Evolutionary conservation across 2,888 invertebrate species (phyloP).

Genomic region (Phaedon cochleariae): DNA sequence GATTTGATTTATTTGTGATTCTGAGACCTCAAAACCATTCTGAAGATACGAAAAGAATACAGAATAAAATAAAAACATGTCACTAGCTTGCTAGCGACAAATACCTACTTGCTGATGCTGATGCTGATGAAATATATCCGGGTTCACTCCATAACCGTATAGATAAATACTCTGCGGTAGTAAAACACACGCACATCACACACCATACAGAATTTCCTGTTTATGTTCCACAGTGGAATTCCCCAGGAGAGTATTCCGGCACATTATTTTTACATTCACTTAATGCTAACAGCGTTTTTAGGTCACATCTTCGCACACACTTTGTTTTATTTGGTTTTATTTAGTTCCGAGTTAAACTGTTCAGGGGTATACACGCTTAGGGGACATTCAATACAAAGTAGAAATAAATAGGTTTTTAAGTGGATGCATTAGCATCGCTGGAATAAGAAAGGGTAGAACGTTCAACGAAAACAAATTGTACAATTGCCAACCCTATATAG

Average conservation of each 20-base stretch:
- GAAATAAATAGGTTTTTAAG: not conserved
- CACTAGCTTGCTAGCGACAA: no score
- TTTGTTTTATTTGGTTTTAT: not conserved
- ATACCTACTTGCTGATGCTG: no score
- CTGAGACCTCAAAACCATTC: no score
- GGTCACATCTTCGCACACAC: not conserved
- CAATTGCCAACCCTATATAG: no score
- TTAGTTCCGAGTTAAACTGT: not conserved
- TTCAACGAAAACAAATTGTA: no score
- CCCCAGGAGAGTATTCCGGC: constrained; percentile 30
- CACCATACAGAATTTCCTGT: constrained; percentile 32
- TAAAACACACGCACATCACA: constrained; percentile 15
- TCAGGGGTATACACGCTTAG: not conserved
- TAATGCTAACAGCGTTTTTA: constrained; percentile 1
- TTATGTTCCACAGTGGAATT: constrained; percentile 20
- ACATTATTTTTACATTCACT: constrained; percentile 18
- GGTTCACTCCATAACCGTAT: not conserved
- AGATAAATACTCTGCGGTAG: not conserved
- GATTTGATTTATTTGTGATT: no score
- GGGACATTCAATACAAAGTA: not conserved
- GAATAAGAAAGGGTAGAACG: not conserved
- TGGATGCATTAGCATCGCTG: not conserved
- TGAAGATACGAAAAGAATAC: no score
- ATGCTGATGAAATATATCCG: no score
- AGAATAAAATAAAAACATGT: no score